Evolutionary conservation across 2,797 vertebrate genomes (phyloP).

Genomic region (Oreortyx pictus): DNA sequence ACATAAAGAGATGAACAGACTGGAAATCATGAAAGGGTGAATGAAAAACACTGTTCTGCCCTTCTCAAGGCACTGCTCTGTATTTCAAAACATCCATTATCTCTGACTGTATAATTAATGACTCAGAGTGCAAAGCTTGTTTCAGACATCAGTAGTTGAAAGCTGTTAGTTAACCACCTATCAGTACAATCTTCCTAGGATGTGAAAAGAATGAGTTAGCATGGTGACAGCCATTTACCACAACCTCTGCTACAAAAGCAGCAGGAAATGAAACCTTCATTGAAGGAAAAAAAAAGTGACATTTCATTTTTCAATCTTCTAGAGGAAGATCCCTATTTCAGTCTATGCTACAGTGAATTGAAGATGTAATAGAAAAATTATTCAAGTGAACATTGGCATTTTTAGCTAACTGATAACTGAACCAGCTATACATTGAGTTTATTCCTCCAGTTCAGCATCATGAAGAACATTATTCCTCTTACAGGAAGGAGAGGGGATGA

Average conservation of each 20-base stretch:
- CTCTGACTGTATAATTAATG: not conserved
- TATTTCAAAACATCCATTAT: constrained; percentile 12
- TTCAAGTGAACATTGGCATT: not conserved
- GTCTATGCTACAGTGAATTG: not conserved
- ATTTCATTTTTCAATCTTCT: not conserved
- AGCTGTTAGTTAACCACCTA: not conserved
- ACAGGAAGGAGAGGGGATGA: not conserved
- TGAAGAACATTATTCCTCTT: not conserved
- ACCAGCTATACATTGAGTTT: not conserved
- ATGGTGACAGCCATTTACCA: not conserved
- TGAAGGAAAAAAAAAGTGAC: not conserved
- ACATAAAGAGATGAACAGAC: not conserved
- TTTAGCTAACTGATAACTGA: not conserved
- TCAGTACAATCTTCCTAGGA: not conserved
- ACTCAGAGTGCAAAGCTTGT: not conserved
- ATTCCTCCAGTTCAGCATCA: not conserved
- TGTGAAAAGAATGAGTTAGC: constrained; percentile 6
- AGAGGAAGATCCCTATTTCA: not conserved
- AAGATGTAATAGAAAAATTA: not conserved
- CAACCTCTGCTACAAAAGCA: not conserved
- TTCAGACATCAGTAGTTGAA: not conserved
- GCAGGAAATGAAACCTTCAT: not conserved
- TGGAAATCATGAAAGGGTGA: not conserved
- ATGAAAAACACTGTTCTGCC: not conserved
- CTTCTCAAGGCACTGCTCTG: not conserved